These are phyloP conservation scores for Sycophila texana DNA, from an alignment of 2,888 invertebrate genomes.

Conservation along the genomic window DNA sequence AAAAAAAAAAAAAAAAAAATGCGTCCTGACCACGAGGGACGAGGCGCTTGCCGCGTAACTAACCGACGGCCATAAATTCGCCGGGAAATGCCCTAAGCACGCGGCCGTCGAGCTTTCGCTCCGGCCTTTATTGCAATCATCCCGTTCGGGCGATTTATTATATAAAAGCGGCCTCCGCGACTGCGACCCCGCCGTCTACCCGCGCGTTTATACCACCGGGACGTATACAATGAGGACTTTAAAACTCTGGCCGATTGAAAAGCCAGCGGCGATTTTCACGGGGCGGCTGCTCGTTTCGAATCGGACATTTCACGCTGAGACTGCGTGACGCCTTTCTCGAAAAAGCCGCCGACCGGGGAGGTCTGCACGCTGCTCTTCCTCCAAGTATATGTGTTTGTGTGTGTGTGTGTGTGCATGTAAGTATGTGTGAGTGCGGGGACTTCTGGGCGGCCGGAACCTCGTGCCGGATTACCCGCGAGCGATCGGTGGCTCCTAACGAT, in stretches of 20 bases:
- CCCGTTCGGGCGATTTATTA: conserved; percentile 41
- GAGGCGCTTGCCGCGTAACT: conserved; percentile 8
- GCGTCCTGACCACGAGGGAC: background rate
- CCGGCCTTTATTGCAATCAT: conserved; percentile 55
- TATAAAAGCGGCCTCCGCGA: background rate
- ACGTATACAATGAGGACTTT: conserved; percentile 3
- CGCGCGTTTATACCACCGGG: too few species aligned
- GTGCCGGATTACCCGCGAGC: conserved; percentile 4
- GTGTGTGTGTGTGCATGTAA: background rate
- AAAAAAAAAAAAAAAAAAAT: too few species aligned
- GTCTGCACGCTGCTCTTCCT: conserved; percentile 10
- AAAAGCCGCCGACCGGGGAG: conserved; percentile 26
- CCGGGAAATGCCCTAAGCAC: conserved; percentile 3
- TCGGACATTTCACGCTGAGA: conserved; percentile 48
- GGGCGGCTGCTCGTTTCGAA: background rate
- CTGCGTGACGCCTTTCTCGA: conserved; percentile 45
- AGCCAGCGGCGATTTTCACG: background rate
- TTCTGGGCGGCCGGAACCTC: conserved; percentile 35
- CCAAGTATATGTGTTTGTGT: background rate
- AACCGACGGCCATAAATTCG: conserved; percentile 16
- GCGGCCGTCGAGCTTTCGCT: conserved; percentile 20
- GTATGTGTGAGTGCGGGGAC: too few species aligned
- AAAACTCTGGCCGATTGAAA: conserved; percentile 1
- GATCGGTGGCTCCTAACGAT: conserved; percentile 44
- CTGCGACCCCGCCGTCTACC: background rate